Evolutionary conservation across 1,140 invertebrate genomes (phyloP), one percentile per base, ranked within the genome.

Genomic region (Pachypeltis micranthus): DNA sequence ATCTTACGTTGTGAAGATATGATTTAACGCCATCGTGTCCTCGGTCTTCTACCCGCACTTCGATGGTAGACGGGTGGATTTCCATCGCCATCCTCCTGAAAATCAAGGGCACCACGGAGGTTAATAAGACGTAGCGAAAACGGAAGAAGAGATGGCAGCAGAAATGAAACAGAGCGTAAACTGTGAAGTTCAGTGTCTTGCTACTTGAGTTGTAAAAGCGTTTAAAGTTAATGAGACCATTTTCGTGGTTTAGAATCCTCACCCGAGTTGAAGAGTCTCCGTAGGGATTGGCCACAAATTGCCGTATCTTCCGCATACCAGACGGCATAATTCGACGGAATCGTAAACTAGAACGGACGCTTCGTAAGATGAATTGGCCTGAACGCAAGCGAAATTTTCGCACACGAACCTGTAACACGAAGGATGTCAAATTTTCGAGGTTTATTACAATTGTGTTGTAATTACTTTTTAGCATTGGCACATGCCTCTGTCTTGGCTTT

Each of bases 221-320:
- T n/a, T n/a, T n/a, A n/a, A n/a, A n/a, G n/a, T n/a, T n/a, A n/a
- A n/a, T n/a, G n/a, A n/a, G n/a, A n/a, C n/a, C n/a, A n/a, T n/a
- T n/a, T n/a, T n/a, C n/a, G n/a, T n/a, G n/a, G n/a, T n/a, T n/a
- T n/a, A n/a, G n/a, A n/a, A n/a, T n/a, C n/a, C 47, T 51, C 19
- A 63, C 62, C 62, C 55, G 2, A 63, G 54, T 34, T 31, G 25
- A 7, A 23, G 23, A 7, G 51, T 26, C 1, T 72, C 78, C 0
- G 82, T 85, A 2, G 86, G 86, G 66, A 78, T 72, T 0, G 86
- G 87, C 87, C 86, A 90, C 16, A 89, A 75, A 1, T 80, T 77
- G 0, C 84, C 83, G 68, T 80, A 81, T 44, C 75, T 72, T 7
- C 84, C 84, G 71, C 87, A 88, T 0, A 81, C 79, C 0, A 87